phyloP scores from a whole-genome alignment of 1,140 invertebrate genomes.

The Myzus persicae region DNA sequence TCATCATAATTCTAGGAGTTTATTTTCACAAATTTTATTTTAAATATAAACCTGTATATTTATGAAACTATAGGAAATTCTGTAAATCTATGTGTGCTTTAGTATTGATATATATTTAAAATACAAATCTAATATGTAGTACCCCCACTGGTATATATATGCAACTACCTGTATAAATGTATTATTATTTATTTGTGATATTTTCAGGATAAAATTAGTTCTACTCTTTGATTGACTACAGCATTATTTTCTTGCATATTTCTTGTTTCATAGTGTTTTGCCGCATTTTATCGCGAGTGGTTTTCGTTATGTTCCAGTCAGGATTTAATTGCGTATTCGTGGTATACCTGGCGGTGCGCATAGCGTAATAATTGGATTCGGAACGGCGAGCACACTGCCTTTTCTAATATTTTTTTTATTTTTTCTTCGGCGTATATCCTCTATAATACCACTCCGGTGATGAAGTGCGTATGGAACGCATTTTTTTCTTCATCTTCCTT shows the following conservation, averaged over 20 bases:
- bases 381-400: constrained; percentile 49
- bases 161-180: not conserved
- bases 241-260: not conserved
- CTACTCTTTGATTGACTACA: not conserved
- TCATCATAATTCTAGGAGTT: too few relatives aligned
- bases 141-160: too few relatives aligned
- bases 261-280: not conserved
- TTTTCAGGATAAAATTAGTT: not conserved
- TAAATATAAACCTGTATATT: too few relatives aligned
- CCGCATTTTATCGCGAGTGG: constrained; percentile 37
- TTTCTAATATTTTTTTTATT: not conserved
- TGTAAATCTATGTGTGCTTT: too few relatives aligned
- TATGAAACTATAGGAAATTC: too few relatives aligned
- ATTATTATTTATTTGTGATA: not conserved
- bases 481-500: constrained; percentile 10
- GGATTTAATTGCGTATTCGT: constrained; percentile 55
- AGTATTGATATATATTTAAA: too few relatives aligned
- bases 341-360: constrained; percentile 50
- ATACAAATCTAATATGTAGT: not conserved
- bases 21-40: too few relatives aligned
- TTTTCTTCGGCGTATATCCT: not conserved
- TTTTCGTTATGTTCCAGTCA: constrained; percentile 19
- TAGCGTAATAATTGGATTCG: constrained; percentile 59
- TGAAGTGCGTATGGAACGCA: constrained; percentile 21
- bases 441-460: not conserved